Evolutionary conservation across 1,140 invertebrate species (phyloP).

Genomic region (Drosophila repletoides): DNA sequence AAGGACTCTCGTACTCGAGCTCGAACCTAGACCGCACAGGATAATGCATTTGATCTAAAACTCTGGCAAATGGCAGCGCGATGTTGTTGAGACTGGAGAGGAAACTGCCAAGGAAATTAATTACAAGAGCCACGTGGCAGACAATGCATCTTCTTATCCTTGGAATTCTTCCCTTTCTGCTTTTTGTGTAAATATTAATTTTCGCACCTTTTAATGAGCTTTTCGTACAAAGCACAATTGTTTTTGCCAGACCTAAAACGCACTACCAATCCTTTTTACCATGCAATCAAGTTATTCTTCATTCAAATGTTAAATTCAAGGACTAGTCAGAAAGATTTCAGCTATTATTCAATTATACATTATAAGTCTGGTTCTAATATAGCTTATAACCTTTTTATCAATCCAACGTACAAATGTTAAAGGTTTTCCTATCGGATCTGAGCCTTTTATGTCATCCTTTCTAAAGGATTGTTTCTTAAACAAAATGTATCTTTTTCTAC

Average conservation of each 20-base stretch:
- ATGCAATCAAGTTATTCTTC: slow-evolving; percentile 60
- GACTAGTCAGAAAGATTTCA: no score
- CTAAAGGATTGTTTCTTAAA: no score
- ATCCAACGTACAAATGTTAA: no score
- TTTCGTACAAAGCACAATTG: slow-evolving; percentile 28
- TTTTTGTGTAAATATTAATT: slow-evolving; percentile 62
- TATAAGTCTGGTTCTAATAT: no score
- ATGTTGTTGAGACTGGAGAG: not conserved
- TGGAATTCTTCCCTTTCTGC: not conserved
- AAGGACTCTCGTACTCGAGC: slow-evolving; percentile 4
- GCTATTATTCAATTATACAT: no score
- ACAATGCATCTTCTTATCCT: slow-evolving; percentile 6
- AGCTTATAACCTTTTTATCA: no score
- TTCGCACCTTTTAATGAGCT: slow-evolving; percentile 61
- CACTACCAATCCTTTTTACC: slow-evolving; percentile 1
- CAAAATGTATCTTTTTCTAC: no score
- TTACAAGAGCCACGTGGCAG: slow-evolving; percentile 37
- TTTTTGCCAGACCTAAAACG: not conserved
- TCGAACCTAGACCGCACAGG: slow-evolving; percentile 2
- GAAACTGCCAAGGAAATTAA: slow-evolving; percentile 46
- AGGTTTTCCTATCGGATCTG: no score
- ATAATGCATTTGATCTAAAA: slow-evolving; percentile 70
- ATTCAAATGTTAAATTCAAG: slow-evolving; percentile 43
- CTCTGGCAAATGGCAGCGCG: slow-evolving; percentile 51
- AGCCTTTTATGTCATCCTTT: no score